Percentiles rank a stretch among this genome's conserved stretches.
Evolutionary conservation across 2,888 invertebrate species (phyloP).

Genomic region (Fragum whitleyi): DNA sequence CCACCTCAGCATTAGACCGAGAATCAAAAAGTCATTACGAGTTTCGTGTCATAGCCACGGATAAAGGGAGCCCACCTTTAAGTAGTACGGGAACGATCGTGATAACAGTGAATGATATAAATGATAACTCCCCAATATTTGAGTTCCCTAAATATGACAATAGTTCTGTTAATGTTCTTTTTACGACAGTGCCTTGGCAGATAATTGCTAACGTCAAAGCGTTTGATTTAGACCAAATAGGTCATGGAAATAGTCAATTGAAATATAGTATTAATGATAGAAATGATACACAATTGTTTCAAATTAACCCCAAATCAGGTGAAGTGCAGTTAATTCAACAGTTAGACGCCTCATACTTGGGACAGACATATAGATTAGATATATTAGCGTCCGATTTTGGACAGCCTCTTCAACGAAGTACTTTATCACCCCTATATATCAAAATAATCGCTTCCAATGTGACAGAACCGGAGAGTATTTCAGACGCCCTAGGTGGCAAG

Average conservation of each 20-base stretch:
- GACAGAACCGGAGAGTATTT: slow-evolving; percentile 32
- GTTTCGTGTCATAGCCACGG: slow-evolving; percentile 65
- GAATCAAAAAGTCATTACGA: slow-evolving; percentile 61
- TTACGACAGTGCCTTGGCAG: slow-evolving; percentile 68
- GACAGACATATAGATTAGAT: slow-evolving; percentile 49
- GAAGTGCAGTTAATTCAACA: slow-evolving; percentile 68
- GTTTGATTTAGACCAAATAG: slow-evolving; percentile 74
- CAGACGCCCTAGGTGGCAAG: slow-evolving; percentile 57
- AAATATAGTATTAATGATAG: slow-evolving; percentile 75
- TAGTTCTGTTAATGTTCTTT: slow-evolving; percentile 70
- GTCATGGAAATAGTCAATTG: slow-evolving; percentile 75
- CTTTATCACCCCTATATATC: slow-evolving; percentile 46
- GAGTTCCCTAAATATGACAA: slow-evolving; percentile 74
- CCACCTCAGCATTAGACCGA: slow-evolving; percentile 61
- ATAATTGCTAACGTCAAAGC: slow-evolving; percentile 74
- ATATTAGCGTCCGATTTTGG: slow-evolving; percentile 62
- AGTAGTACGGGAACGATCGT: slow-evolving; percentile 60
- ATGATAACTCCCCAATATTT: slow-evolving; percentile 80
- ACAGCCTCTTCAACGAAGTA: slow-evolving; percentile 48
- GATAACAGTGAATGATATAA: slow-evolving; percentile 76
- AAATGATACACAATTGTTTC: slow-evolving; percentile 77
- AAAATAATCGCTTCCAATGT: slow-evolving; percentile 46
- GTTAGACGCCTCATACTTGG: slow-evolving; percentile 41
- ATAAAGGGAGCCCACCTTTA: slow-evolving; percentile 58
- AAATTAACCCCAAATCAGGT: slow-evolving; percentile 71